Evolutionary conservation across 2,797 vertebrate genomes (phyloP).

Genomic region (Phrynocephalus forsythii): DNA sequence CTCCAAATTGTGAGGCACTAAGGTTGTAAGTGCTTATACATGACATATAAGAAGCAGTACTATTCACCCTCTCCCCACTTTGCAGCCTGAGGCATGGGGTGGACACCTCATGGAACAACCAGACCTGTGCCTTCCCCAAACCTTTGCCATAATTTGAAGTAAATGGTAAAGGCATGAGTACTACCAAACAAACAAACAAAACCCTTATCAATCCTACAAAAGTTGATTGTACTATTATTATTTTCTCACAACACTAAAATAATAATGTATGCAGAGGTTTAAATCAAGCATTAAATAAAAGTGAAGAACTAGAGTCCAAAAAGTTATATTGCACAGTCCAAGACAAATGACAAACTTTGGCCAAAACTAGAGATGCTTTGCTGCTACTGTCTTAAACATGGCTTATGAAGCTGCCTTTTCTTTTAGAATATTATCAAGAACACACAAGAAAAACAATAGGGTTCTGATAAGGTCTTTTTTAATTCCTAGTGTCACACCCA

Average conservation of each 20-base stretch:
- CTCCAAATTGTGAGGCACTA: background rate
- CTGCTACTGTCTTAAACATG: conserved; percentile 7
- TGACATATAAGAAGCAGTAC: background rate
- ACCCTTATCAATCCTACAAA: background rate
- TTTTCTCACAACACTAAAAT: background rate
- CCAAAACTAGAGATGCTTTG: background rate
- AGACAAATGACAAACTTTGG: background rate
- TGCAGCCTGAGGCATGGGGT: background rate
- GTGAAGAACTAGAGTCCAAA: background rate
- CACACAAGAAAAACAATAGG: background rate
- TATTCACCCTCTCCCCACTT: background rate
- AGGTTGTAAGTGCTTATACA: too few relatives aligned
- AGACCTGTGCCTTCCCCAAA: background rate
- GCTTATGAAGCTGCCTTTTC: background rate
- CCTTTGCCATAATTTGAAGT: background rate
- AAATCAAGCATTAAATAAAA: background rate
- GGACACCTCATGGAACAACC: background rate
- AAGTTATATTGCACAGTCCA: background rate
- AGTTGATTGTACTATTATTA: background rate
- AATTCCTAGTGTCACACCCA: background rate
- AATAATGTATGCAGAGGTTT: background rate
- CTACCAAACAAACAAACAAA: background rate
- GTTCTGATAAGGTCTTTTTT: background rate
- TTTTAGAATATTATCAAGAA: background rate
- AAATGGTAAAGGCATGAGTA: background rate